Percentiles rank a stretch among this genome's conserved stretches.
These are phyloP conservation scores for Ochotona curzoniae DNA, from an alignment of 2,113 vertebrate genomes.

Conservation along the genomic window DNA sequence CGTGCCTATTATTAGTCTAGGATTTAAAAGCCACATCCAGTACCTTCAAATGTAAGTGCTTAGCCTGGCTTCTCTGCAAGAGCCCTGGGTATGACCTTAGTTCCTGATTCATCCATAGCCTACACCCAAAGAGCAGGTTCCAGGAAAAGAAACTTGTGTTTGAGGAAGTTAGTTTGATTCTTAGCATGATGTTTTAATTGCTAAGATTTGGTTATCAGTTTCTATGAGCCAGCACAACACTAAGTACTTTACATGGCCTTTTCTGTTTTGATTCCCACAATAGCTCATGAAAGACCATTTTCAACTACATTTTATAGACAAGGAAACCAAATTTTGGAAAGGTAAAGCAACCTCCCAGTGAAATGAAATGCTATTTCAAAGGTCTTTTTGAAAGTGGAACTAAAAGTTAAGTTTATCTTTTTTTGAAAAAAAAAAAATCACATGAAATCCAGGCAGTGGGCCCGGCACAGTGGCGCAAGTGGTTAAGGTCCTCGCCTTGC, in stretches of 20 bases:
- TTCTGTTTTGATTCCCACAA: conserved; percentile 21
- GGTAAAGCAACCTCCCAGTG: background rate
- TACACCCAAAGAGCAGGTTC: background rate
- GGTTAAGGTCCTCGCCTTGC: too few species aligned
- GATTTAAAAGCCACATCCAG: background rate
- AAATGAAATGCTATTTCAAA: too few species aligned
- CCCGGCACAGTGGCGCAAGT: too few species aligned
- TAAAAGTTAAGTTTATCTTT: too few species aligned
- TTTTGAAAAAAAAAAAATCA: too few species aligned
- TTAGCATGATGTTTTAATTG: background rate
- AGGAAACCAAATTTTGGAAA: background rate
- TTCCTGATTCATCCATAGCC: conserved; percentile 37
- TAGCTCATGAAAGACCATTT: background rate
- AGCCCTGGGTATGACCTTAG: background rate
- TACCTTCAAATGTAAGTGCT: background rate
- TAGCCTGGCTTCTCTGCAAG: background rate
- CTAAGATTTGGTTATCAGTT: background rate
- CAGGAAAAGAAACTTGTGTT: background rate
- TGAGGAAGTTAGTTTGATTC: background rate
- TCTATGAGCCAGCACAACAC: background rate
- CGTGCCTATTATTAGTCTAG: background rate
- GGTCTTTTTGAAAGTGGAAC: too few species aligned
- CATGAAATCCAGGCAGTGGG: too few species aligned
- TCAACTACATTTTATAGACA: background rate
- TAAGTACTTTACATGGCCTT: background rate